phyloP scores from a whole-genome alignment of 2,888 invertebrate genomes.

The Drosophila histrio region DNA sequence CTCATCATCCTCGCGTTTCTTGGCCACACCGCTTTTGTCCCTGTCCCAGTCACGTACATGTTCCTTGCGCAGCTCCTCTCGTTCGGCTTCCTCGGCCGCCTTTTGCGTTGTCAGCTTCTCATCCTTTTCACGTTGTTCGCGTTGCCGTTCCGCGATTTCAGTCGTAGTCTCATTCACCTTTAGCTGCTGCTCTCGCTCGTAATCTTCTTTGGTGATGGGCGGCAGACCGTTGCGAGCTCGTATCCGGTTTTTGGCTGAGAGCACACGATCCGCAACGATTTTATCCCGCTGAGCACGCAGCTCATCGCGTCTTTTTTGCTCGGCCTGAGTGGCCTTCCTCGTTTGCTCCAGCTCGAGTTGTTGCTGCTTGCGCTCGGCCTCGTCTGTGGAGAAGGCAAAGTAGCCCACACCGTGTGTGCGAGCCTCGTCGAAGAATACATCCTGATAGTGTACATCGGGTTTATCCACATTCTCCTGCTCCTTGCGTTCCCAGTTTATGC shows the following conservation, averaged over 20 bases:
- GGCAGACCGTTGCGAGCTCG: slow-evolving; percentile 90
- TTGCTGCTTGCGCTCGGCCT: slow-evolving; percentile 90
- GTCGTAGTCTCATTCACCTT: slow-evolving; percentile 31
- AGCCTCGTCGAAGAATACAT: slow-evolving; percentile 96
- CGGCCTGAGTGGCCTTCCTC: slow-evolving; percentile 88
- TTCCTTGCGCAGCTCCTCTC: slow-evolving; percentile 83
- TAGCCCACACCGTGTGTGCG: slow-evolving; percentile 96
- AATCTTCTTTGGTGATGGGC: slow-evolving; percentile 86
- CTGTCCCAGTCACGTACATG: slow-evolving; percentile 88
- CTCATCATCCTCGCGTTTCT: slow-evolving; percentile 5
- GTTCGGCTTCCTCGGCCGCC: slow-evolving; percentile 80
- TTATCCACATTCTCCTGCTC: slow-evolving; percentile 90
- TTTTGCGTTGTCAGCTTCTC: slow-evolving; percentile 70
- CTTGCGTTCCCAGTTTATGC: slow-evolving; percentile 94
- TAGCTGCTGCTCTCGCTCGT: slow-evolving; percentile 71
- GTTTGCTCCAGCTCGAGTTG: slow-evolving; percentile 90
- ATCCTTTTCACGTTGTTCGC: slow-evolving; percentile 77
- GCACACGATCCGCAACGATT: slow-evolving; percentile 88
- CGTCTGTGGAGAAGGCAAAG: slow-evolving; percentile 95
- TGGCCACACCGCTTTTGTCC: slow-evolving; percentile 84
- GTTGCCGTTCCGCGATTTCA: slow-evolving; percentile 64
- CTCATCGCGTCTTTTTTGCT: slow-evolving; percentile 88
- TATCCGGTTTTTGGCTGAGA: slow-evolving; percentile 90
- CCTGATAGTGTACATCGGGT: slow-evolving; percentile 94
- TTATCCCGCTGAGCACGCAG: slow-evolving; percentile 87